phyloP scores from a whole-genome alignment of 2,888 invertebrate genomes.

The Pterostichus niger region DNA sequence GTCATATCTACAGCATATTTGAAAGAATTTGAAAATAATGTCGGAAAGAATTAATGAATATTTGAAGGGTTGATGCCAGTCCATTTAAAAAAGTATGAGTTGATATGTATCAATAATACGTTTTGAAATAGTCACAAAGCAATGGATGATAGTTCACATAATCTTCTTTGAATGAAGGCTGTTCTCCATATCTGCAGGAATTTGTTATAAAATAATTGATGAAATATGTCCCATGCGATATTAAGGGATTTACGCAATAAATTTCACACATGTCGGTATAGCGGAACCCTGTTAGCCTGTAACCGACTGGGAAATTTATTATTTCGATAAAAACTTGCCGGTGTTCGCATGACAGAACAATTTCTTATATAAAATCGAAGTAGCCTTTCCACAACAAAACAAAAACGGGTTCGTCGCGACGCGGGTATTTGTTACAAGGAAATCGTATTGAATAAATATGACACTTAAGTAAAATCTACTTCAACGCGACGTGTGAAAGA shows the following conservation, averaged over 20 bases:
- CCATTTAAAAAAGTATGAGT: too few relatives aligned
- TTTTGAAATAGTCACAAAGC: too few relatives aligned
- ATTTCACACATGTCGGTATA: constrained; percentile 1
- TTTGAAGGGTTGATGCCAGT: too few relatives aligned
- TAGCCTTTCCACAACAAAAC: constrained; percentile 44
- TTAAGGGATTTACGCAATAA: not conserved
- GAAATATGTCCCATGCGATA: not conserved
- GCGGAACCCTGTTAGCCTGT: not conserved
- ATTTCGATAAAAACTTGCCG: constrained; percentile 28
- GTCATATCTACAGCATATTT: too few relatives aligned
- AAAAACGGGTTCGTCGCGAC: constrained; percentile 7
- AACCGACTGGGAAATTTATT: constrained; percentile 10
- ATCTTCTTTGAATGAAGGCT: too few relatives aligned
- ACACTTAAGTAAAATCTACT: constrained; percentile 54
- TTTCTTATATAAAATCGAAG: constrained; percentile 54
- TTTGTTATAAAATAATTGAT: not conserved
- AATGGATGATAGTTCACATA: too few relatives aligned
- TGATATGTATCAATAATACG: too few relatives aligned
- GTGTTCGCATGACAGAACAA: constrained; percentile 28
- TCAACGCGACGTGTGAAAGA: constrained; percentile 6
- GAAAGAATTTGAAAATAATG: too few relatives aligned
- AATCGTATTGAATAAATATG: constrained; percentile 61
- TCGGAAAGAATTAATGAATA: too few relatives aligned
- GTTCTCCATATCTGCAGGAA: not conserved
- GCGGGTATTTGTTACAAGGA: constrained; percentile 45